Conservation (phyloP, 1,140 invertebrate species). For the Aphis craccivora region DNA sequence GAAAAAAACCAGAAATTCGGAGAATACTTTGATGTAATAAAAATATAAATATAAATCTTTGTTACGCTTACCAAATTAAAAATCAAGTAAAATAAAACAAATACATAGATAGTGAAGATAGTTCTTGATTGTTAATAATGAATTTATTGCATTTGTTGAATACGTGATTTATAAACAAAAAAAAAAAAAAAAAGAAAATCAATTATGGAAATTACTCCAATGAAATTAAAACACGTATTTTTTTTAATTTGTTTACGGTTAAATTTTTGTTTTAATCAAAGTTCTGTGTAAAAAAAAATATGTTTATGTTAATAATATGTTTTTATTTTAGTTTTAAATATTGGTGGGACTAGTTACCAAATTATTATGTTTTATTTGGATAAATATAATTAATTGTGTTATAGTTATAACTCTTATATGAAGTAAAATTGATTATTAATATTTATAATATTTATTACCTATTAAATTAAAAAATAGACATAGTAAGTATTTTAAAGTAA, state of each 20-base stretch:
- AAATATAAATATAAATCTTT: too few species aligned
- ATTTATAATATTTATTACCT: background rate
- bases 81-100: background rate
- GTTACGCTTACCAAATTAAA: background rate
- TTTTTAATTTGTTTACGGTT: constrained; percentile 15
- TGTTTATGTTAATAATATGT: too few species aligned
- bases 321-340: background rate
- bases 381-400: background rate
- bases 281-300: background rate
- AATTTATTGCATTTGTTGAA: background rate
- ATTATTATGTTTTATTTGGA: background rate
- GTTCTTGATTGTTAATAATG: background rate
- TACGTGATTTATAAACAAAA: constrained; percentile 5
- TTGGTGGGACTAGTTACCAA: background rate
- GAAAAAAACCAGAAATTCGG: background rate
- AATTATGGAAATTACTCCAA: background rate
- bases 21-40: background rate
- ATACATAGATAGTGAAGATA: too few species aligned
- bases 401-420: background rate
- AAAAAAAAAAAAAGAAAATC: background rate
- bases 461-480: background rate
- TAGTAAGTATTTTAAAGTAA: background rate
- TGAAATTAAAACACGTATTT: constrained; percentile 24
- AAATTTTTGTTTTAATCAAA: background rate
- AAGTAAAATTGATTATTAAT: background rate